A percentile compares a stretch with the other conserved stretches of the same genome.
Evolutionary conservation across 2,797 vertebrate species (phyloP).

Genomic region (Glyptemys insculpta): DNA sequence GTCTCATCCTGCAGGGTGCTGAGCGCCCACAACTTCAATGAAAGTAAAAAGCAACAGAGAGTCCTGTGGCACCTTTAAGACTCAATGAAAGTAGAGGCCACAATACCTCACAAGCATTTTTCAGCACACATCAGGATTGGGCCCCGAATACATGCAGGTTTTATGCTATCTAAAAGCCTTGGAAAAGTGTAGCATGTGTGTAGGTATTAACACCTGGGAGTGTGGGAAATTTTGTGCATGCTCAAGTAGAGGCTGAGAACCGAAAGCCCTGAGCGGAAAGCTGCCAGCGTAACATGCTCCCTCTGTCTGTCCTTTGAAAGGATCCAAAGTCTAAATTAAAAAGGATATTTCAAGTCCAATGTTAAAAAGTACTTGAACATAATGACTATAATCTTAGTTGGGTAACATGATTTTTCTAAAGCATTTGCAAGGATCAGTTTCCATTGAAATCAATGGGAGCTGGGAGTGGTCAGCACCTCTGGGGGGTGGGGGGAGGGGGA

Average conservation of each 20-base stretch:
- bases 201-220: not conserved
- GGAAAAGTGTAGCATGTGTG: not conserved
- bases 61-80: too few relatives aligned
- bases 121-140: rapidly evolving
- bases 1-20: not conserved
- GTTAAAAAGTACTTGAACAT: constrained; percentile 46
- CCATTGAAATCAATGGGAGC: constrained; percentile 64
- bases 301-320: not conserved
- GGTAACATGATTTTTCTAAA: constrained; percentile 60
- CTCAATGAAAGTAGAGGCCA: rapidly evolving
- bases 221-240: not conserved
- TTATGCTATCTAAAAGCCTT: not conserved
- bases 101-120: rapidly evolving
- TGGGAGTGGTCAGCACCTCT: constrained; percentile 56
- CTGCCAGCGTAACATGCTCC: not conserved
- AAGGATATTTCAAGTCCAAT: not conserved
- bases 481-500: too few relatives aligned
- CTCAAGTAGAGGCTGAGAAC: not conserved
- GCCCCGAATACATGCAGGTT: not conserved
- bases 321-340: not conserved
- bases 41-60: too few relatives aligned
- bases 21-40: rapidly evolving
- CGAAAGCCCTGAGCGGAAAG: not conserved
- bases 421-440: constrained; percentile 44
- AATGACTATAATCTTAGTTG: constrained; percentile 65